phyloP scores from a whole-genome alignment of 2,888 invertebrate genomes.

The Caenorhabditis parvicauda region DNA sequence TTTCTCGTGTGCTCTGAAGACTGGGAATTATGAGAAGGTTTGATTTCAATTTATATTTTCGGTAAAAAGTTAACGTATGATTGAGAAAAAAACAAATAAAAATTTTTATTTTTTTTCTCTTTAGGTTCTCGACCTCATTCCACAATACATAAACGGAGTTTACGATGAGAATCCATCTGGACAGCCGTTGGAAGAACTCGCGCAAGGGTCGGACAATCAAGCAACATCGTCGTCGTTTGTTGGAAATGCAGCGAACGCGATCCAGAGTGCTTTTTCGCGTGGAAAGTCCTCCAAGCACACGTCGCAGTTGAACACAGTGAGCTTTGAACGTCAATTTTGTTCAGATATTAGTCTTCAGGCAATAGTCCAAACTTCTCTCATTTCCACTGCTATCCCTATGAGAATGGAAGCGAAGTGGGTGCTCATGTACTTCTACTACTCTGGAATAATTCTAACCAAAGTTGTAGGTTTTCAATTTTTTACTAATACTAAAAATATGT shows the following conservation, averaged over 20 bases:
- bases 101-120: not conserved
- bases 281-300: not conserved
- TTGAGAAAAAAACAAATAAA: not conserved
- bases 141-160: too few species aligned
- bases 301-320: not conserved
- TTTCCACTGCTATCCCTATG: too few species aligned
- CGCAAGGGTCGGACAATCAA: too few species aligned
- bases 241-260: too few species aligned
- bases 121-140: too few species aligned
- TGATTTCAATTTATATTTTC: not conserved
- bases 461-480: conserved; percentile 10
- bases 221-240: too few species aligned
- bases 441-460: conserved; percentile 27
- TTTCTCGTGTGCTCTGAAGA: conserved; percentile 23
- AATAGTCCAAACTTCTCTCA: not conserved
- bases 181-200: too few species aligned
- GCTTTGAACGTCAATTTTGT: not conserved
- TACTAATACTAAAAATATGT: not conserved
- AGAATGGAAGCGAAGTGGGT: conserved; percentile 25
- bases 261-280: too few species aligned
- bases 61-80: not conserved
- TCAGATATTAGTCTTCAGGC: conserved; percentile 3
- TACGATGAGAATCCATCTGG: too few species aligned
- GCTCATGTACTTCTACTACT: conserved; percentile 32
- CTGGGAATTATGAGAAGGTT: conserved; percentile 5